Conservation (phyloP, 2,888 invertebrate species). For the Eremobia ochroleuca region DNA sequence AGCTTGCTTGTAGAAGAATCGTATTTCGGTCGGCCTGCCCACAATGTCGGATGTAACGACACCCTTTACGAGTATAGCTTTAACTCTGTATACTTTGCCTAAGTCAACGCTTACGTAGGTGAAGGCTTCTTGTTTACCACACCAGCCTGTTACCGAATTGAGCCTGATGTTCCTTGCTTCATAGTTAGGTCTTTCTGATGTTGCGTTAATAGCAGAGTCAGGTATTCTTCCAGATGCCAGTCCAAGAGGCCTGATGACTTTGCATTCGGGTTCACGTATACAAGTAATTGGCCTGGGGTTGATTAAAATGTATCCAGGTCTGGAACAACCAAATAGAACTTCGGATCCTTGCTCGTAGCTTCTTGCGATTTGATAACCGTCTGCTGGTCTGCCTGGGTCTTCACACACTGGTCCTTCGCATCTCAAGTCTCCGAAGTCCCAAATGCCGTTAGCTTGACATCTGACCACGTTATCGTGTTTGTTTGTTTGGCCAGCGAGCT, state of each 20-base stretch:
- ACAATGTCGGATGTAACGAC: slow-evolving; percentile 98
- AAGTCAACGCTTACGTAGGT: slow-evolving; percentile 99
- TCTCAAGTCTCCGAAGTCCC: slow-evolving; percentile 99
- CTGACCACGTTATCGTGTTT: slow-evolving; percentile 97
- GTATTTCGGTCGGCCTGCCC: slow-evolving; percentile 98
- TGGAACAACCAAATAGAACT: slow-evolving; percentile 96
- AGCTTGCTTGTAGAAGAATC: slow-evolving; percentile 99
- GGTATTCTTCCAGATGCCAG: slow-evolving; percentile 97
- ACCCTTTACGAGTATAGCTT: slow-evolving; percentile 98
- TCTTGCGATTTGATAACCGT: slow-evolving; percentile 96
- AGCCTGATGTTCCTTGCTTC: slow-evolving; percentile 97
- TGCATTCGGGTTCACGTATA: slow-evolving; percentile 97
- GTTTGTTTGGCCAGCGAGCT: slow-evolving; percentile 97
- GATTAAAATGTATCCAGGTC: slow-evolving; percentile 98
- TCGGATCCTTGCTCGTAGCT: slow-evolving; percentile 97
- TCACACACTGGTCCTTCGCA: slow-evolving; percentile 99
- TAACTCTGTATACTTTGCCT: slow-evolving; percentile 97
- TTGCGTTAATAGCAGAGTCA: slow-evolving; percentile 98
- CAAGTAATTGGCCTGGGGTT: slow-evolving; percentile 97
- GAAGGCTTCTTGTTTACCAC: slow-evolving; percentile 98
- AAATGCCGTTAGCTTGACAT: slow-evolving; percentile 97
- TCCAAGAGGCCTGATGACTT: slow-evolving; percentile 97
- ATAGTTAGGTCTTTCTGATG: slow-evolving; percentile 97
- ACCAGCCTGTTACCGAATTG: slow-evolving; percentile 98
- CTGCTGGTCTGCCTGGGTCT: slow-evolving; percentile 98